Conservation (phyloP, 1,140 invertebrate genomes). For the Agrypnia vestita region DNA sequence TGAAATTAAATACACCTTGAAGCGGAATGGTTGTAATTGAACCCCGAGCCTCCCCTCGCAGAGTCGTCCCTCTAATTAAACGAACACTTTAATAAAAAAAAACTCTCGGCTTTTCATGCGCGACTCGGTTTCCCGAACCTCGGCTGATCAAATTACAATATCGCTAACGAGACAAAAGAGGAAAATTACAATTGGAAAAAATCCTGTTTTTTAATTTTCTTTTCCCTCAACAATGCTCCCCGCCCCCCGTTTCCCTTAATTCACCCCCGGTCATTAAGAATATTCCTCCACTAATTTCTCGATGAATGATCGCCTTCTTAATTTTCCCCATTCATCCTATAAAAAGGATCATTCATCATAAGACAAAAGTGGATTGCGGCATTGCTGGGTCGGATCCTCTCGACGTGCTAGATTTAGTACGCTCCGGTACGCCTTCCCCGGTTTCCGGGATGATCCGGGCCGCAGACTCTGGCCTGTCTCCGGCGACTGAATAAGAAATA, state of each 20-base stretch:
- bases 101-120: constrained; percentile 54
- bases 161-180: constrained; percentile 61
- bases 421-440: background rate
- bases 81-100: constrained; percentile 43
- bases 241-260: constrained; percentile 32
- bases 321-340: constrained; percentile 59
- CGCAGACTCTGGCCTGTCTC: constrained; percentile 48
- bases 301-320: constrained; percentile 61
- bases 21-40: constrained; percentile 51
- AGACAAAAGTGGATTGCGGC: constrained; percentile 54
- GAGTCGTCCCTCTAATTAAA: constrained; percentile 59
- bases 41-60: constrained; percentile 41
- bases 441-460: constrained; percentile 25
- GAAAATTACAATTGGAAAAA: constrained; percentile 60
- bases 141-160: constrained; percentile 61
- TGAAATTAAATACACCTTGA: constrained; percentile 36
- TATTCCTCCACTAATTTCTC: constrained; percentile 56
- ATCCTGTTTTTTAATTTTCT: constrained; percentile 59
- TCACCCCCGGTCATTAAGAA: constrained; percentile 51
- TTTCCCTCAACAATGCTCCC: constrained; percentile 37
- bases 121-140: constrained; percentile 52
- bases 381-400: constrained; percentile 9
- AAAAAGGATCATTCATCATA: constrained; percentile 60
- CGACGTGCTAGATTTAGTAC: constrained; percentile 30
- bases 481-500: constrained; percentile 57